Evolutionary conservation across 2,797 vertebrate species (phyloP).

Genomic region (Xenops minutus): DNA sequence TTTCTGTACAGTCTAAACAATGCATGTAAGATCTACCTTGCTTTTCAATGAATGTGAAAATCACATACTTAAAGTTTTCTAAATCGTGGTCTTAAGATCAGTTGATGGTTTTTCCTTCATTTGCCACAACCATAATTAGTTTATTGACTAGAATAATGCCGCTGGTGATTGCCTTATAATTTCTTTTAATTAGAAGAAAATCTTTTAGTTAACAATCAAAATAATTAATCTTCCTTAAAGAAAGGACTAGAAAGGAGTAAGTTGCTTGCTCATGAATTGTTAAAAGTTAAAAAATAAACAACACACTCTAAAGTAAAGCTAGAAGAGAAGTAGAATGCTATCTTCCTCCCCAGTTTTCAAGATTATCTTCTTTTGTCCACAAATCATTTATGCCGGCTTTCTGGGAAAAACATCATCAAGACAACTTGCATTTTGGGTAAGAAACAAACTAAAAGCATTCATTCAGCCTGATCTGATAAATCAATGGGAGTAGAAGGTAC

Average conservation of each 20-base stretch:
- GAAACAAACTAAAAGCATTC: not conserved
- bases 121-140: slow-evolving; percentile 51
- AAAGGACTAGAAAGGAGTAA: slow-evolving; percentile 11
- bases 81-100: not conserved
- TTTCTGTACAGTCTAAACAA: not conserved
- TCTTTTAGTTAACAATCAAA: slow-evolving; percentile 42
- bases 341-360: not conserved
- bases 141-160: slow-evolving; percentile 53
- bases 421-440: not conserved
- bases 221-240: slow-evolving; percentile 55
- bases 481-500: not conserved
- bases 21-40: not conserved
- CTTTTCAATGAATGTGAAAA: not conserved
- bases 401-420: not conserved
- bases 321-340: not conserved
- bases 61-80: not conserved
- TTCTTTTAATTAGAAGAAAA: slow-evolving; percentile 58
- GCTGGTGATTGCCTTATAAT: slow-evolving; percentile 32
- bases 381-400: not conserved
- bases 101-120: slow-evolving; percentile 5
- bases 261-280: not conserved
- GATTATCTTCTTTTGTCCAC: not conserved
- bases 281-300: not conserved
- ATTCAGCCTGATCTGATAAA: not conserved
- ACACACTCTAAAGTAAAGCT: not conserved